Conservation (phyloP, 2,797 vertebrate genomes). For the Diceros bicornis region DNA sequence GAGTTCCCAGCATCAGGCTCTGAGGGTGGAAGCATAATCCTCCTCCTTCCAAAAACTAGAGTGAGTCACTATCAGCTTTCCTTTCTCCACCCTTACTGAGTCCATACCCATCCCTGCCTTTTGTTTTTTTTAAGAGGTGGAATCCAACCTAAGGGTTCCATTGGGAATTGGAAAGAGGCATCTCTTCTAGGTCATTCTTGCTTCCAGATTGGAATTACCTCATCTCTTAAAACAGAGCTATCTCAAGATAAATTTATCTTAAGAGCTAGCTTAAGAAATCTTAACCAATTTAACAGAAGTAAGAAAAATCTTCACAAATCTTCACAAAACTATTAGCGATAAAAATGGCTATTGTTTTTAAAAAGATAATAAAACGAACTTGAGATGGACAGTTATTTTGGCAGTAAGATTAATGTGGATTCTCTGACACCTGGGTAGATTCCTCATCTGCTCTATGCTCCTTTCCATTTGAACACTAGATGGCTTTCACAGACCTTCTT, state of each 20-base stretch:
- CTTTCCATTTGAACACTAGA: neutral
- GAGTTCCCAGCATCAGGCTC: conserved; percentile 66
- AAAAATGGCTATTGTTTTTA: neutral
- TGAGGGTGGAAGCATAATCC: conserved; percentile 73
- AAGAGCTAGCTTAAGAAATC: conserved; percentile 32
- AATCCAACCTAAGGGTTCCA: conserved; percentile 41
- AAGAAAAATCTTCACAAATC: conserved; percentile 25
- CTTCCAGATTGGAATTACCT: conserved; percentile 49
- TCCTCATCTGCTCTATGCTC: neutral
- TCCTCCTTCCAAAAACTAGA: conserved; percentile 58
- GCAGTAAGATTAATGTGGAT: neutral
- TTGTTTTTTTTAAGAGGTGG: neutral
- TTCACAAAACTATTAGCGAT: conserved; percentile 42
- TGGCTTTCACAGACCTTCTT: neutral
- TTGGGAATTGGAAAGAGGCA: neutral
- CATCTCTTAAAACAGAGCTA: neutral
- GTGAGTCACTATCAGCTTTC: conserved; percentile 78
- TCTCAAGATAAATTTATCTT: conserved; percentile 26
- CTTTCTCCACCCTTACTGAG: conserved; percentile 75
- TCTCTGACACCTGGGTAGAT: neutral
- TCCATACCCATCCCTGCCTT: conserved; percentile 15
- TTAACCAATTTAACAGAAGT: conserved; percentile 35
- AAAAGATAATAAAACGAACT: neutral
- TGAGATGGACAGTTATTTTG: conserved; percentile 16
- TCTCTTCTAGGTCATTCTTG: conserved; percentile 13